Conservation (phyloP, 1,140 invertebrate species). For the Drosophila leontia region DNA sequence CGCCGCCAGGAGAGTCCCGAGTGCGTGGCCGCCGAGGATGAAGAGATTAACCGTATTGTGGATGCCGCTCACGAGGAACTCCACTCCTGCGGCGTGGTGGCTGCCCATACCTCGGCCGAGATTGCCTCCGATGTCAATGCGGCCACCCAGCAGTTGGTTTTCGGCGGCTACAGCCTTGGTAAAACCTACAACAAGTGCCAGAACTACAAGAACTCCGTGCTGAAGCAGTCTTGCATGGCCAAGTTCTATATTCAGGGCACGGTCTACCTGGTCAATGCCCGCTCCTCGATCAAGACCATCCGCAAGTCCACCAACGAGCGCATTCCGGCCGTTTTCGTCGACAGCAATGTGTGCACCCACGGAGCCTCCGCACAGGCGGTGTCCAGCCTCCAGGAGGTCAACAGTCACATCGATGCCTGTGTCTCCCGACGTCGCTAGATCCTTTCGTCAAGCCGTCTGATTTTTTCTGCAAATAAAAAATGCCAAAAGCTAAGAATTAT, state of each 20-base stretch:
- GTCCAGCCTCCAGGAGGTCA: conserved; percentile 49
- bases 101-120: conserved; percentile 63
- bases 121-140: conserved; percentile 58
- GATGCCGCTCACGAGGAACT: conserved; percentile 63
- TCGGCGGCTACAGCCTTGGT: conserved; percentile 54
- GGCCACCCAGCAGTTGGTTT: conserved; percentile 74
- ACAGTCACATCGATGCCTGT: conserved; percentile 56
- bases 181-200: conserved; percentile 64
- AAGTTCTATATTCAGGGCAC: conserved; percentile 56
- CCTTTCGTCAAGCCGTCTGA: background rate
- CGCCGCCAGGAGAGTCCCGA: conserved; percentile 55
- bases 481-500: background rate
- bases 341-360: conserved; percentile 71
- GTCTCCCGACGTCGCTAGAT: conserved; percentile 39
- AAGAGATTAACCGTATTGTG: conserved; percentile 44
- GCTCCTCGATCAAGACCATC: conserved; percentile 72
- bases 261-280: conserved; percentile 57
- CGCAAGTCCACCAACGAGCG: conserved; percentile 56
- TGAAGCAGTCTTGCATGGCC: conserved; percentile 54
- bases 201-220: conserved; percentile 49
- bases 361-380: conserved; percentile 55
- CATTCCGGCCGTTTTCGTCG: conserved; percentile 64
- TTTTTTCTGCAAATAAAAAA: conserved; percentile 18
- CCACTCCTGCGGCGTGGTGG: conserved; percentile 49
- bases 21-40: conserved; percentile 71